A percentile compares a stretch with the other conserved stretches of the same genome.
Conservation (phyloP, 2,888 invertebrate species). For the Steinernema scapterisci region DNA sequence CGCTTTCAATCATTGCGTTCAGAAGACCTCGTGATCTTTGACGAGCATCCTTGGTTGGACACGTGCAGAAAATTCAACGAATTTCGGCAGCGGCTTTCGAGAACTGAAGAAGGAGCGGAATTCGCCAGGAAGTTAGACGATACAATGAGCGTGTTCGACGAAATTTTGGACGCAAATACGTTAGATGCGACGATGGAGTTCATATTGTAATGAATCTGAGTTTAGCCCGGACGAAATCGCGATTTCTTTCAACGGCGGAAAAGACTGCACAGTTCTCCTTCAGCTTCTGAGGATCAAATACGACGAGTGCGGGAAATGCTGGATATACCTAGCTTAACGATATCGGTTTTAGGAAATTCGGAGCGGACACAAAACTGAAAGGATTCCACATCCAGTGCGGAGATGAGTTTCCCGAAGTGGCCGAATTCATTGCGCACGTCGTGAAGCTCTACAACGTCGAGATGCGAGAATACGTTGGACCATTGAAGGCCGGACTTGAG, state of each 20-base stretch:
- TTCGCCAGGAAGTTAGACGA: constrained; percentile 53
- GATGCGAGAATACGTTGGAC: constrained; percentile 75
- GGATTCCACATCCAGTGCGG: constrained; percentile 82
- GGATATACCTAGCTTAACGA: neutral
- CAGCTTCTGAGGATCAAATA: constrained; percentile 72
- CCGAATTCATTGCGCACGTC: constrained; percentile 78
- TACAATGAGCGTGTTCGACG: constrained; percentile 68
- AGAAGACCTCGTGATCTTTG: constrained; percentile 71
- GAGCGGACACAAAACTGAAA: constrained; percentile 65
- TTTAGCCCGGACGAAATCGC: constrained; percentile 81
- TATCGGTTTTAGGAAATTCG: constrained; percentile 53
- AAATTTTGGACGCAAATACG: constrained; percentile 63
- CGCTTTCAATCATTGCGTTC: constrained; percentile 42
- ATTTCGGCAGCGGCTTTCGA: constrained; percentile 34
- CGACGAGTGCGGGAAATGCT: constrained; percentile 48
- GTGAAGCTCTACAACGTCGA: constrained; percentile 75
- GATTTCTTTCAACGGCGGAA: constrained; percentile 95
- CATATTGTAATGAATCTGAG: neutral
- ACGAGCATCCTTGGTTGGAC: constrained; percentile 68
- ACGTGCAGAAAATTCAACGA: constrained; percentile 58
- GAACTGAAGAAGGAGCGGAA: constrained; percentile 43
- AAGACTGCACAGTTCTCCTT: constrained; percentile 92
- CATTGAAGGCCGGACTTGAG: constrained; percentile 78
- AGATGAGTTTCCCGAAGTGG: constrained; percentile 82
- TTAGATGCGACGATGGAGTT: constrained; percentile 28